Evolutionary conservation across 1,140 invertebrate species (phyloP).

Genomic region (Pseudomyrmex dendroicus): DNA sequence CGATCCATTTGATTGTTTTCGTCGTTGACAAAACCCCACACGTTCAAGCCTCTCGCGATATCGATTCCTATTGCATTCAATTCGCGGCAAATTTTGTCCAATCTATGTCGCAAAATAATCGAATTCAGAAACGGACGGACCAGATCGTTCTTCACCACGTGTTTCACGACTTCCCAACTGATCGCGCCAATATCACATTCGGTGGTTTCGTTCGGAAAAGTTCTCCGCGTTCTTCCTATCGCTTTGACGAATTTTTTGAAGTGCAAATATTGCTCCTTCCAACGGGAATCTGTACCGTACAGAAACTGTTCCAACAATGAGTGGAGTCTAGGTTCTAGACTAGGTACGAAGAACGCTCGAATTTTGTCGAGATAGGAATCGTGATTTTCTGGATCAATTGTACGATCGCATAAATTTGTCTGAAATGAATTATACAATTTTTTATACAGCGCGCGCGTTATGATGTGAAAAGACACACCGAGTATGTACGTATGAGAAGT

Average conservation of each 20-base stretch:
- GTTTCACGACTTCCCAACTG: conserved; percentile 63
- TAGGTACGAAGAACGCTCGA: conserved; percentile 72
- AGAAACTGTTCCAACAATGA: conserved; percentile 72
- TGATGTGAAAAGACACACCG: background rate
- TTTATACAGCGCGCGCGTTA: background rate
- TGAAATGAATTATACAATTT: conserved; percentile 22
- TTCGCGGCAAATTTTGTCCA: conserved; percentile 71
- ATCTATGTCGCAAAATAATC: conserved; percentile 70
- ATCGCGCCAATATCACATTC: conserved; percentile 36
- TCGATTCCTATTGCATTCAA: conserved; percentile 67
- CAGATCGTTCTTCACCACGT: conserved; percentile 71
- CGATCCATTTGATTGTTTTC: conserved; percentile 71
- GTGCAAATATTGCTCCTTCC: conserved; percentile 58
- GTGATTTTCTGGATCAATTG: conserved; percentile 59
- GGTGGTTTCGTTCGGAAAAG: conserved; percentile 45
- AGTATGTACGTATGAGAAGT: background rate
- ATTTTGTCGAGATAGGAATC: conserved; percentile 72
- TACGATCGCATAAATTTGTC: conserved; percentile 10
- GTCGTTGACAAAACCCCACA: conserved; percentile 75
- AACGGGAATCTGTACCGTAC: conserved; percentile 62
- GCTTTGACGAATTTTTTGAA: conserved; percentile 69
- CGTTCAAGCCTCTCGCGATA: conserved; percentile 56
- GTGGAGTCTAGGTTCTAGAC: conserved; percentile 72
- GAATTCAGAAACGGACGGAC: conserved; percentile 72
- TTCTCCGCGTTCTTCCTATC: conserved; percentile 32